Conservation (phyloP, 2,888 invertebrate species). For the Neoitamus cyanurus region DNA sequence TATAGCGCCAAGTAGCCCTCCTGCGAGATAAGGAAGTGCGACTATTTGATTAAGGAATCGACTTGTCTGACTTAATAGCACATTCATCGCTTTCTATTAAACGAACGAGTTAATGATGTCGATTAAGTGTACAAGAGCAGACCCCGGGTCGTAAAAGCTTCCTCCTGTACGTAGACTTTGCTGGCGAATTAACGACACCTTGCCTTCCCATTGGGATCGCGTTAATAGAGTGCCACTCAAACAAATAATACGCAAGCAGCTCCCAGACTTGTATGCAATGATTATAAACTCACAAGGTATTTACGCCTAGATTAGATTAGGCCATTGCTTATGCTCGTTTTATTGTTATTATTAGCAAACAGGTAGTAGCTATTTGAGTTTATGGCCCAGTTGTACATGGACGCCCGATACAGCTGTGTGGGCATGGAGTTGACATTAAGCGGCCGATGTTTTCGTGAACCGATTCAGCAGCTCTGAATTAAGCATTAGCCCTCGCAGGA, state of each 20-base stretch:
- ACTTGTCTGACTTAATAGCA: conserved; percentile 41
- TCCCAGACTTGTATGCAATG: conserved; percentile 14
- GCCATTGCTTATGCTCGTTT: conserved; percentile 49
- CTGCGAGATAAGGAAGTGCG: conserved; percentile 35
- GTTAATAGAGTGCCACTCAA: conserved; percentile 43
- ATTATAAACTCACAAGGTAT: conserved; percentile 41
- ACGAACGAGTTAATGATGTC: conserved; percentile 41
- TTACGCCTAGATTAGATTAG: conserved; percentile 50
- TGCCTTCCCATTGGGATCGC: conserved; percentile 31
- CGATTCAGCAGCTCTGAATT: conserved; percentile 14
- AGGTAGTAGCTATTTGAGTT: conserved; percentile 50
- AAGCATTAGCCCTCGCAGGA: conserved; percentile 7
- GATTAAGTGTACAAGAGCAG: conserved; percentile 41
- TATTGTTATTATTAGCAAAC: conserved; percentile 51
- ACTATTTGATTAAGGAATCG: conserved; percentile 45
- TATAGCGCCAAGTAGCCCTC: background rate
- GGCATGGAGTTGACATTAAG: background rate
- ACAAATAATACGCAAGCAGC: conserved; percentile 31
- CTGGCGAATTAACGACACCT: conserved; percentile 33
- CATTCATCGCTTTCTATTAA: conserved; percentile 47
- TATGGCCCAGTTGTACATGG: conserved; percentile 6
- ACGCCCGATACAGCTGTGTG: background rate
- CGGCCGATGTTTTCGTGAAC: background rate
- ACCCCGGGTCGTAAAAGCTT: conserved; percentile 40
- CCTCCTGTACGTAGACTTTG: background rate